Base-by-base conservation (phyloP, 2,888 invertebrate species). In the Psylliodes chrysocephalus region DNA sequence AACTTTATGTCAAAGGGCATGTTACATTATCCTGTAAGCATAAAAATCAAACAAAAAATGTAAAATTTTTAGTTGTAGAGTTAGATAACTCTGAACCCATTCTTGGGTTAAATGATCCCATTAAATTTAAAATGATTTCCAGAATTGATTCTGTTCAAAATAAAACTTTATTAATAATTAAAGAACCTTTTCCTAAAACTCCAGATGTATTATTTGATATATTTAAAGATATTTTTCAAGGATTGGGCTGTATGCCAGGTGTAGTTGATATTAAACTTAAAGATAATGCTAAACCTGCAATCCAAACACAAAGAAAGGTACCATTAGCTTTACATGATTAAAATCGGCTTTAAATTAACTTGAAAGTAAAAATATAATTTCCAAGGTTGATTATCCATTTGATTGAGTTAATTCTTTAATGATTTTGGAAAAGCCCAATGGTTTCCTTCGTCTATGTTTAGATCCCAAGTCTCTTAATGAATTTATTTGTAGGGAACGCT, bases 351-450 rank as follows among this genome's bases (percentile, higher is more conserved):
- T 51, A 28, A 28, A 51, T n/a, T 22, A 22, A 51, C 28, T 51
- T 8, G 49, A 25, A n/a, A 25, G 14, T 12, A 51, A 15, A 15
- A 15, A 12, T 14, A 51, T 51, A 14, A 51, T 51, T 28, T 12
- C n/a, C 7, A n/a, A 15, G 15, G 42, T 42, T 17, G 18, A 14
- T 6, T 15, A 42, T 17, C 42, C 42, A 12, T 10, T 25, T 10
- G 35, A 35, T 33, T 53, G 40, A 38, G 53, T 53, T 8, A 30
- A 18, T 14, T 35, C 18, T 3, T 44, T 56, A 19, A 42, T 56
- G 10, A 22, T 56, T 28, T 42, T 56, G 18, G 56, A 56, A 56
- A 54, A 54, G 40, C 54, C 54, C 17, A 15, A 52, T 44, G 35
- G 52, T 18, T 38, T 51, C 4, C 14, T 60, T 18, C 18, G 60